Evolutionary conservation across 2,797 vertebrate species (phyloP).

Genomic region (Lates japonicus): DNA sequence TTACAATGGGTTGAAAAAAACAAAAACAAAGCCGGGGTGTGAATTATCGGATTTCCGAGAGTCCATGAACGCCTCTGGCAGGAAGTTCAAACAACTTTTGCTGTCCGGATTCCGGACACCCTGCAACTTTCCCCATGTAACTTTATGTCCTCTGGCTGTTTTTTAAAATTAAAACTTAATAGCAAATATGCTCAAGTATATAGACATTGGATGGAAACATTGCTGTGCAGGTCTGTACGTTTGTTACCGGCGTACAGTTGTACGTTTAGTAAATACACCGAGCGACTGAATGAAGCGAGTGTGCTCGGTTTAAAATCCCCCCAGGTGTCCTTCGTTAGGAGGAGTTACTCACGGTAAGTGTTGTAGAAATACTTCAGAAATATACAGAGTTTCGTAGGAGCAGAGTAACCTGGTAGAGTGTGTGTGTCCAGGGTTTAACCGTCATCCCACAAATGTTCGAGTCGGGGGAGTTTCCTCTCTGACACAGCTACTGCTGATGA

Average conservation of each 20-base stretch:
- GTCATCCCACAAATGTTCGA: too few species aligned
- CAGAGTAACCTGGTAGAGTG: neutral
- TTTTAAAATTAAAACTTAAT: neutral
- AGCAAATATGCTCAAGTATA: slow-evolving; percentile 41
- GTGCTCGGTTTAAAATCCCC: neutral
- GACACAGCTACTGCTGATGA: neutral
- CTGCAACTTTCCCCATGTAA: neutral
- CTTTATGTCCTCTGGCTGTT: neutral
- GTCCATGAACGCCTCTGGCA: slow-evolving; percentile 56
- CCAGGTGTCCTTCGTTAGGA: slow-evolving; percentile 32
- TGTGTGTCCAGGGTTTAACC: neutral
- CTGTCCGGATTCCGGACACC: neutral
- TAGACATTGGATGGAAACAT: slow-evolving; percentile 22
- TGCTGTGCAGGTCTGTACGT: slow-evolving; percentile 1
- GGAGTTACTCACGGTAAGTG: slow-evolving; percentile 40
- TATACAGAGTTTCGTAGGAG: neutral
- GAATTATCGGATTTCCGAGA: slow-evolving; percentile 28
- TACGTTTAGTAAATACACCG: slow-evolving; percentile 12
- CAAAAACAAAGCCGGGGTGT: neutral
- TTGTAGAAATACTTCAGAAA: neutral
- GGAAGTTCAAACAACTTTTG: slow-evolving; percentile 52
- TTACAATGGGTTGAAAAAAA: neutral
- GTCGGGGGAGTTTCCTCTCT: neutral
- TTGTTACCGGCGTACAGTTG: neutral
- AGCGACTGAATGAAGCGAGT: slow-evolving; percentile 23